Evolutionary conservation across 2,888 invertebrate species (phyloP).

Genomic region (Lepidonotus clava): DNA sequence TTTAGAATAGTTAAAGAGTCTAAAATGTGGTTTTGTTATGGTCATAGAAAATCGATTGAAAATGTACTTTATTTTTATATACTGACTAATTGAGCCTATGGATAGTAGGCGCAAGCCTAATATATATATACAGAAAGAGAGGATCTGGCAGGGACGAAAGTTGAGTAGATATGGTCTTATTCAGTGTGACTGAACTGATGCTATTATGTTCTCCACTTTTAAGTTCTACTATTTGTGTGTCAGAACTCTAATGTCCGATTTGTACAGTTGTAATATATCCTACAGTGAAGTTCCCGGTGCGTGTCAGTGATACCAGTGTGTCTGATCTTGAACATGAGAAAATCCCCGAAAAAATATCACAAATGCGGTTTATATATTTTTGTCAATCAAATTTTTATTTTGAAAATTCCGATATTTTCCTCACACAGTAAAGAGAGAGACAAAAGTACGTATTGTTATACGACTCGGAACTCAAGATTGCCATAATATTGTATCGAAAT

Average conservation of each 20-base stretch:
- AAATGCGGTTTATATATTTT: conserved; percentile 46
- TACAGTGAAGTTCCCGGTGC: not conserved
- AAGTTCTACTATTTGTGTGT: conserved; percentile 34
- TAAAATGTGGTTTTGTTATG: not conserved
- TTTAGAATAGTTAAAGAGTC: conserved; percentile 24
- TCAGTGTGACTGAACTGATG: conserved; percentile 1
- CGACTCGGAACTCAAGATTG: not conserved
- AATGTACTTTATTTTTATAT: conserved; percentile 34
- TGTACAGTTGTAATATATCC: conserved; percentile 16
- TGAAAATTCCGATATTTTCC: conserved; percentile 46
- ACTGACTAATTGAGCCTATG: not conserved
- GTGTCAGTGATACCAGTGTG: not conserved
- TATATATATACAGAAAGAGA: conserved; percentile 13
- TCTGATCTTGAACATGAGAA: not conserved
- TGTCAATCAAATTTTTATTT: conserved; percentile 51
- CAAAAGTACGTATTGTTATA: not conserved
- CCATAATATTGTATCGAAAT: conserved; percentile 24
- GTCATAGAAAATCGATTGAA: conserved; percentile 21
- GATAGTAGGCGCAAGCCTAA: conserved; percentile 18
- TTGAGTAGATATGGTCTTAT: not conserved
- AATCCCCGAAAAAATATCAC: conserved; percentile 5
- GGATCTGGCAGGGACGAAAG: conserved; percentile 36
- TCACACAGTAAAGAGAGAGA: not conserved
- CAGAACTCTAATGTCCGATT: not conserved
- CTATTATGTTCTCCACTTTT: conserved; percentile 42